Evolutionary conservation across 2,113 vertebrate genomes (phyloP).

Genomic region (Melospiza georgiana): DNA sequence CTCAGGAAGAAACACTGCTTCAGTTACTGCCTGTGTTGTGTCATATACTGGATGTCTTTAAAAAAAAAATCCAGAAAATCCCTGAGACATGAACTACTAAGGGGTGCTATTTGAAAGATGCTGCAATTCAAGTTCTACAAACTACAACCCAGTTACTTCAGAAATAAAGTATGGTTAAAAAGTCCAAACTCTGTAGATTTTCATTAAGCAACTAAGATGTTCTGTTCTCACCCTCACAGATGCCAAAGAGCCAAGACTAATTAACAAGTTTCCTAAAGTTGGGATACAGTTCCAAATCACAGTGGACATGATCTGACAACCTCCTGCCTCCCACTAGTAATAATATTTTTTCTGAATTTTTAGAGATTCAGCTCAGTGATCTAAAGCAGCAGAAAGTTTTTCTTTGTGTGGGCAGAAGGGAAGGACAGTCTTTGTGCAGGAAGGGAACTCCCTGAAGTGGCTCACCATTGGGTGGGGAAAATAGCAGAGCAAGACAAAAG

Average conservation of each 20-base stretch:
- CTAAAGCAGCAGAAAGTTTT: background rate
- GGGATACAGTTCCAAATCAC: background rate
- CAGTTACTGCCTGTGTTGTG: background rate
- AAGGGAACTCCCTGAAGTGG: slow-evolving; percentile 18
- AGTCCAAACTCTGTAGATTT: background rate
- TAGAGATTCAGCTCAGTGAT: background rate
- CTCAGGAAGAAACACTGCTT: background rate
- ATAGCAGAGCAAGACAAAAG: background rate
- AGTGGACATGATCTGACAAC: no score
- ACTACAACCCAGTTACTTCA: background rate
- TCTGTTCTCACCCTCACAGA: background rate
- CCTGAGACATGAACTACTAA: background rate
- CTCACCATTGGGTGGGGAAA: background rate
- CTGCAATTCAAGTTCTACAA: background rate
- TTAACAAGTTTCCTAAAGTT: background rate
- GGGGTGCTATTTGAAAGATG: background rate
- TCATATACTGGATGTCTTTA: background rate
- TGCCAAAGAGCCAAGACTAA: background rate
- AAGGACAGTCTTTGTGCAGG: background rate
- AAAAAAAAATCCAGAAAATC: background rate
- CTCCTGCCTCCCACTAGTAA: background rate
- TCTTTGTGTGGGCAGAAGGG: background rate
- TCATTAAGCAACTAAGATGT: background rate
- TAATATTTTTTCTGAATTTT: background rate
- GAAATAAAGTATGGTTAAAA: background rate